Base-by-base conservation (phyloP, 1,140 invertebrate genomes). In the Microplitis demolitor region DNA sequence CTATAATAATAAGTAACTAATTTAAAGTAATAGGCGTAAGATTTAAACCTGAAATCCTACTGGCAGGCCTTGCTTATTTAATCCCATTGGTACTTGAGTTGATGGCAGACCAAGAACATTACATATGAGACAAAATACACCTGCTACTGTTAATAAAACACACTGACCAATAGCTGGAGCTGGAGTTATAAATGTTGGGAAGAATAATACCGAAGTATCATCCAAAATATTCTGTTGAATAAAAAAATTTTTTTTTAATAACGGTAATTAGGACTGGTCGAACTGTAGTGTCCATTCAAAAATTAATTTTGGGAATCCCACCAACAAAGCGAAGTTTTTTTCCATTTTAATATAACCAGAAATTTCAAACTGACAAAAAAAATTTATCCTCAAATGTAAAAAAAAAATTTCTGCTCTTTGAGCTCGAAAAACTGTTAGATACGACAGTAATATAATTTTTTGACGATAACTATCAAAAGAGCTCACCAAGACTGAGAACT, bases 51-150 rank as follows among this genome's bases (percentile, higher is more conserved):
- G 94, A 73, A 95, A 81, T 31, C 93, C 93, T 16, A 95, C 77
- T 0, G 95, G 95, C 58, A 95, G 80, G 2, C 91, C 91, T 13
- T 90, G 78, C 0, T 78, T 81, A 74, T 89, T 88, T 1, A 93
- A 61, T 0, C 94, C 94, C 76, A 95, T 83, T 3, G 88, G 94
- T 66, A 94, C 90, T 76, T 93, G 90, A 2, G 93, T 94, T 3
- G 93, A 90, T 1, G 95, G 95, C 70, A 95, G 82, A 1, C 91
- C 91, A 1, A 96, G 83, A 1, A 92, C 85, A 87, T 96, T 97
- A 78, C 93, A 92, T 31, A 95, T 80, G 74, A 91, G 90, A 3
- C 90, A 90, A 84, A 95, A 96, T 13, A 90, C 83, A 53, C 91
- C 90, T 91, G 60, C 91, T 87, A 8, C 90, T 84, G 9, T 88